Evolutionary conservation across 2,888 invertebrate species (phyloP), one percentile per base, ranked within the genome.

Genomic region (Drosophila borborema): DNA sequence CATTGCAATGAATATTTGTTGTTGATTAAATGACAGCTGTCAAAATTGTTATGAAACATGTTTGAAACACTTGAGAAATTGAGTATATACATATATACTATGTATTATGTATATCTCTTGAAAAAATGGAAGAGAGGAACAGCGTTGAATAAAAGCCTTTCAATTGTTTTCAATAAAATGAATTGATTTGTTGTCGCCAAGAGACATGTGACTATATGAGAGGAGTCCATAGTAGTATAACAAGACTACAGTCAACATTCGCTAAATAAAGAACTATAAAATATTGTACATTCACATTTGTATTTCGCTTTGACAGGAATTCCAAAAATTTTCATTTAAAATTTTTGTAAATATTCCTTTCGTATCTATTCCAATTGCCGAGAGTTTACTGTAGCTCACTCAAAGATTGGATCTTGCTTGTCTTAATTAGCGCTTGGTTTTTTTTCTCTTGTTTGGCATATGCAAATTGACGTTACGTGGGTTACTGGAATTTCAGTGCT

Each of bases 81-180:
- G 16, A 46, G 8, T 46, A 16, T 12, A 18, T 34, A 51, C 3
- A 36, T 36, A 16, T 16, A 1, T 23, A 23, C 23, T 23, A 3
- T 23, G 4, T 18, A 43, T 28, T 28, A 28, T 28, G 43, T 5
- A 18, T 46, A 46, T 46, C 5, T 8, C 16, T n/a, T 28, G 28
- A 10, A 28, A 6, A 28, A 28, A 28, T 28, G 20, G 20, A 20
- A 1, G 18, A 23, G 16, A 16, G 53, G 5, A n/a, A 43, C 9
- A 40, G 23, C 65, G 62, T 54, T 59, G 61, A 58, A 67, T 49
- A 58, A 80, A 77, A 86, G 80, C 77, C 68, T 64, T 73, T 85
- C 87, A 85, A 85, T 85, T 85, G 89, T 79, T 84, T 89, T 86
- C 66, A 83, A 85, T 85, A 71, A 81, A 77, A 89, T 83, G 84